Evolutionary conservation across 2,888 invertebrate species (phyloP).

Genomic region (Acleris literana): DNA sequence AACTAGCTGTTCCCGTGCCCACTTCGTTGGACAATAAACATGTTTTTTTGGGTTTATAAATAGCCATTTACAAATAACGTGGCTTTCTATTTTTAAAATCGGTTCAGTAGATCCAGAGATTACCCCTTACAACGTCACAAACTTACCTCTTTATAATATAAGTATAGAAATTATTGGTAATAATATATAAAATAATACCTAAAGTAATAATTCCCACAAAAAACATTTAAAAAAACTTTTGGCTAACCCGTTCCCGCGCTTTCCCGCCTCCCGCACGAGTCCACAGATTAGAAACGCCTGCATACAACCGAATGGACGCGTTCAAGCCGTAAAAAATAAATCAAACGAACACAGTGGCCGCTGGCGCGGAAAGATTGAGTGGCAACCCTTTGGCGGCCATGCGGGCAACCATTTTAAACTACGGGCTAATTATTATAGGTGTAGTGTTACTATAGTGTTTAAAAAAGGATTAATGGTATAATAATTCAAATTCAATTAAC

Average conservation of each 20-base stretch:
- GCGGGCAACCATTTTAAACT: constrained; percentile 33
- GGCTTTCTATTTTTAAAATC: too few relatives aligned
- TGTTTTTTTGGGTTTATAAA: too few relatives aligned
- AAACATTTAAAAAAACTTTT: background rate
- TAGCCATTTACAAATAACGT: too few relatives aligned
- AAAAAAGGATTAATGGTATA: background rate
- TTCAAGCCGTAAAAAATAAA: constrained; percentile 71
- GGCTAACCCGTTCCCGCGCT: background rate
- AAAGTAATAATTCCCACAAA: too few relatives aligned
- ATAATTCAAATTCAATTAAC: background rate
- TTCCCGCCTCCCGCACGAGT: constrained; percentile 10
- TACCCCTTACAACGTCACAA: too few relatives aligned
- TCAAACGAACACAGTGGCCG: constrained; percentile 56
- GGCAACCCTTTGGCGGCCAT: constrained; percentile 41
- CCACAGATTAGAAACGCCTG: constrained; percentile 69
- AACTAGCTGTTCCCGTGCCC: too few relatives aligned
- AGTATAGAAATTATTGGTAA: too few relatives aligned
- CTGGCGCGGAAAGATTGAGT: constrained; percentile 60
- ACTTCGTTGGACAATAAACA: too few relatives aligned
- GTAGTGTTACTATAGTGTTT: constrained; percentile 29
- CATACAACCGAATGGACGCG: constrained; percentile 53
- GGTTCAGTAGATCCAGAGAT: too few relatives aligned
- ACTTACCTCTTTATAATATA: too few relatives aligned
- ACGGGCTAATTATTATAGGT: constrained; percentile 35
- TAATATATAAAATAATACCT: too few relatives aligned